phyloP scores from a whole-genome alignment of 2,113 vertebrate genomes.

The Chaetodon trifascialis region DNA sequence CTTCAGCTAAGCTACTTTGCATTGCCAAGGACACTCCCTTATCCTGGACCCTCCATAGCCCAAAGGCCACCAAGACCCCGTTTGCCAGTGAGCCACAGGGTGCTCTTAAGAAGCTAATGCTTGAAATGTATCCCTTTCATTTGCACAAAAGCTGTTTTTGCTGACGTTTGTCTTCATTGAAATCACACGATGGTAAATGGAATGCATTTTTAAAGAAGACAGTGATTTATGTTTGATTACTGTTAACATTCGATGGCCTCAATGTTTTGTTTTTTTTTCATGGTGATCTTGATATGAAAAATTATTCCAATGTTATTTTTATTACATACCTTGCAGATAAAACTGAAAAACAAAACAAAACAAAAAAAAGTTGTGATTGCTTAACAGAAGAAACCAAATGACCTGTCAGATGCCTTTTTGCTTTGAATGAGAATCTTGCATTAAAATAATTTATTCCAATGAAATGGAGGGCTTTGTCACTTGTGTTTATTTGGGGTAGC shows the following conservation, averaged over 20 bases:
- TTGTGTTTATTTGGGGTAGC: neutral
- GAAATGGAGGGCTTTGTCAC: conserved; percentile 38
- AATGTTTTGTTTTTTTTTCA: conserved; percentile 50
- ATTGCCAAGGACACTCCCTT: conserved; percentile 9
- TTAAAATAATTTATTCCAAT: conserved; percentile 80
- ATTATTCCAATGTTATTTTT: conserved; percentile 65
- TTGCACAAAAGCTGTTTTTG: conserved; percentile 66
- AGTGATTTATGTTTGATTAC: conserved; percentile 67
- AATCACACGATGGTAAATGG: conserved; percentile 55
- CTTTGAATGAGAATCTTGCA: conserved; percentile 73
- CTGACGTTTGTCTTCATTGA: conserved; percentile 54
- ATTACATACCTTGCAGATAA: conserved; percentile 59
- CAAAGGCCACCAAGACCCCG: conserved; percentile 41
- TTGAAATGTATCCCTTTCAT: conserved; percentile 64
- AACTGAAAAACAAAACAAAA: conserved; percentile 38
- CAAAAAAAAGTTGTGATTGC: conserved; percentile 41
- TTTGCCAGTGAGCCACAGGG: conserved; percentile 51
- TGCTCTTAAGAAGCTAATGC: conserved; percentile 50
- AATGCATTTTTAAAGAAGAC: conserved; percentile 70
- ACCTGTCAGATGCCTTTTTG: conserved; percentile 68
- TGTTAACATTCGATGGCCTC: conserved; percentile 48
- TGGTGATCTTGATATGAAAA: conserved; percentile 51
- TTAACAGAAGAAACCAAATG: conserved; percentile 58
- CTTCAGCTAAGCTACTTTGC: conserved; percentile 24
- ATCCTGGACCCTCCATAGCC: neutral